These are phyloP conservation scores for Nesometra sesokonis DNA, from an alignment of 35 echinoderm and acorn worm genomes.

Conservation along the genomic window DNA sequence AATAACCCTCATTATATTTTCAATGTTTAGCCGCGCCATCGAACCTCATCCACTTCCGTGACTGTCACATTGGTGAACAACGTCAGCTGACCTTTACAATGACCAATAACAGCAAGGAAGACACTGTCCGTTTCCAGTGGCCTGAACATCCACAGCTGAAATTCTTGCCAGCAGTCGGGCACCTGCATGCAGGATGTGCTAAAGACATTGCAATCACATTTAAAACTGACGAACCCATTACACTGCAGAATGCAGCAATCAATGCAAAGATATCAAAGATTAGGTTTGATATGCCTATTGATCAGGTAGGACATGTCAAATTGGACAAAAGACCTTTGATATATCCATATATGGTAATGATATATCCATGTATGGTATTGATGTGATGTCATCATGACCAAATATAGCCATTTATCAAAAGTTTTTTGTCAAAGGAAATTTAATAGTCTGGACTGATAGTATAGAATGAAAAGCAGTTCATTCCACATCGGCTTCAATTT, in stretches of 20 bases:
- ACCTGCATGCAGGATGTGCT: constrained; percentile 67
- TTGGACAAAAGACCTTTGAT: no score
- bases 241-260: constrained; percentile 41
- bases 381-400: no score
- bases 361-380: no score
- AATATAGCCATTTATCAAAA: no score
- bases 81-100: constrained; percentile 77
- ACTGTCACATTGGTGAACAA: constrained; percentile 79
- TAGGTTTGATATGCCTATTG: constrained; percentile 65
- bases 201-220: constrained; percentile 87
- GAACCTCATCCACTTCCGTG: constrained; percentile 85
- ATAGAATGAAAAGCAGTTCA: no score
- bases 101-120: constrained; percentile 71
- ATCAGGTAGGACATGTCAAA: constrained; percentile 40
- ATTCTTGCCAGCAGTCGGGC: constrained; percentile 80
- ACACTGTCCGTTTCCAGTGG: constrained; percentile 96
- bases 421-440: no score
- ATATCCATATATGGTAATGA: no score
- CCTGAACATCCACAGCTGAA: constrained; percentile 83
- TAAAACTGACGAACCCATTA: constrained; percentile 50
- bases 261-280: constrained; percentile 87
- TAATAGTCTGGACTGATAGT: no score
- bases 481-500: no score
- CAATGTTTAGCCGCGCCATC: constrained; percentile 55
- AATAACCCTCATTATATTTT: not conserved